Conservation (phyloP, 2,888 invertebrate genomes). For the Auanema freiburgensis region DNA sequence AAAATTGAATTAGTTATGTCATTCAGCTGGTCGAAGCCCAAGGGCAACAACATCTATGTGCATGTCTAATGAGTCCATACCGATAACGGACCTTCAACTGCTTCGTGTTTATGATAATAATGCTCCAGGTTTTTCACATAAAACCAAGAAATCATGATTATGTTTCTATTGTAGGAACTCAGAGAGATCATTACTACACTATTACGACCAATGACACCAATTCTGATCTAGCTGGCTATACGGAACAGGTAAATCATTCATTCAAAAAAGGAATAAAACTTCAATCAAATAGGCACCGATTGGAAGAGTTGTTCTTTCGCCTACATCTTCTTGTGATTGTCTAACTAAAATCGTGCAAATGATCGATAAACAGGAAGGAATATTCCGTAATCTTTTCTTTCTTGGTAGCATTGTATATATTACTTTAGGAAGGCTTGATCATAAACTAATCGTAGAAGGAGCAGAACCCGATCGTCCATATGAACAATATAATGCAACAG, state of each 20-base stretch:
- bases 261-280: no score
- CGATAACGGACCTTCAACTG: no score
- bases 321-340: constrained; percentile 30
- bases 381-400: constrained; percentile 30
- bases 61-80: no score
- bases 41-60: no score
- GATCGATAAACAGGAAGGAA: constrained; percentile 38
- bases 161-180: constrained; percentile 26
- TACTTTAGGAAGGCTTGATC: constrained; percentile 43
- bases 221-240: constrained; percentile 21
- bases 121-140: no score
- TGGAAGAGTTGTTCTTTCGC: no score
- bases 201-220: constrained; percentile 24
- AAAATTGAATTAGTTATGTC: no score
- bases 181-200: constrained; percentile 46
- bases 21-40: no score
- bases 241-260: constrained; percentile 12
- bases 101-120: no score
- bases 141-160: no score
- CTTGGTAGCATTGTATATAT: not conserved
- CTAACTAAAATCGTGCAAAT: constrained; percentile 39
- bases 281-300: no score
- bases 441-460: constrained; percentile 37
- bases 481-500: constrained; percentile 36
- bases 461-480: constrained; percentile 32